Base-by-base conservation (phyloP, 2,888 invertebrate genomes). In the Gibbula magus region DNA sequence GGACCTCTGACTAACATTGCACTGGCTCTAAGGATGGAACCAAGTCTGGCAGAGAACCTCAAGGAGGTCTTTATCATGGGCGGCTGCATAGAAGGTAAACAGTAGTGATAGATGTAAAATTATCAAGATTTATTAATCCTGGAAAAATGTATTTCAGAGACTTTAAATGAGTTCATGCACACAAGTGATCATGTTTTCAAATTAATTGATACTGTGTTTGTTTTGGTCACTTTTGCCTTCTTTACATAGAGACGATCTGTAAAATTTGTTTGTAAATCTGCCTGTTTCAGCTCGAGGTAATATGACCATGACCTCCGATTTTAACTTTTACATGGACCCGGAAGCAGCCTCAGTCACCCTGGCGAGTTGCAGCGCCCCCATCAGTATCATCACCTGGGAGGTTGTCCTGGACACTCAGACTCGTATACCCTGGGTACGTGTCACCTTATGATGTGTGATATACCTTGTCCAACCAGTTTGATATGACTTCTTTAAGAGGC, bases 251-350 rank as follows among this genome's bases (percentile, higher is more conserved):
- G 13, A 7, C 5, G 10, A 1, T 10, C 45, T 1, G 13, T 1
- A 45, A 4, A 45, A 1, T 7, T 13, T 13, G 5, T 45, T 13
- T 7, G 13, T 7, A 8, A 45, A 45, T 45, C 45, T 45, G 45
- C 10, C 35, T 45, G 0, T 51, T 77, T 51, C 51, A 86, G 92
- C 89, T 2, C 82, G 87, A 29, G 93, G 93, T 10, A 93, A 93
- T 80, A 84, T 90, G 0, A 80, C 85, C 29, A 81, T 85, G 7
- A 82, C 94, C 32, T 96, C 95, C 0, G 96, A 96, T 92, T 96
- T 95, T 89, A 96, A 97, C 92, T 96, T 96, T 90, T 94, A 94
- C 84, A 93, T 93, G 20, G 96, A 96, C 92, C 96, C 96, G 0
- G 96, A 96, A 92, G 95, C 96, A 2, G 96, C 95, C 0, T 93